A percentile compares a stretch with the other conserved stretches of the same genome.
phyloP scores from a whole-genome alignment of 2,113 vertebrate genomes.

The Lasiurus borealis region DNA sequence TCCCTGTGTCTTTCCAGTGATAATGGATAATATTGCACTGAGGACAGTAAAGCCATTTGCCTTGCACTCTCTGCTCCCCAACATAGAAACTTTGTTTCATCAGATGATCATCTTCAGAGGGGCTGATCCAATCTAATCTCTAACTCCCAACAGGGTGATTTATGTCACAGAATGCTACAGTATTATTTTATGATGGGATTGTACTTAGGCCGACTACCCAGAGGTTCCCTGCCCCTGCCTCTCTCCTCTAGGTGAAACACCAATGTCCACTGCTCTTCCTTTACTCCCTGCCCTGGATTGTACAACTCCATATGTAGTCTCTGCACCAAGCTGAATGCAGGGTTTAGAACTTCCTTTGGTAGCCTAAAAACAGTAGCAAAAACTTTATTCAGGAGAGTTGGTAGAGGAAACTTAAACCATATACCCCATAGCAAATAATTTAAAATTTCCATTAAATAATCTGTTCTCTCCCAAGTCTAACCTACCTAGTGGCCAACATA shows the following conservation, averaged over 20 bases:
- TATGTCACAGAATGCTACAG: background rate
- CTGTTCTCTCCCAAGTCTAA: background rate
- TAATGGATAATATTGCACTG: too few relatives aligned
- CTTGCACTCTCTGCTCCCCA: background rate
- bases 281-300: background rate
- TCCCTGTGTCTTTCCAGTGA: background rate
- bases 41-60: background rate
- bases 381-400: background rate
- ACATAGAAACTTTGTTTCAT: background rate
- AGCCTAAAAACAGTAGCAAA: background rate
- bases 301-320: background rate
- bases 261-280: background rate
- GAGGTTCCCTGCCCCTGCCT: background rate
- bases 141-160: background rate
- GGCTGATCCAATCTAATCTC: background rate
- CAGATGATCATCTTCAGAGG: background rate
- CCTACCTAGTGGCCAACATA: background rate
- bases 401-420: background rate
- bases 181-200: background rate
- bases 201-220: background rate
- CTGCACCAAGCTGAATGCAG: background rate
- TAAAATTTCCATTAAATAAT: background rate
- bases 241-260: background rate
- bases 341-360: slow-evolving; percentile 13
- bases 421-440: background rate